Base-by-base conservation (phyloP, 30 jellyfish, hydroid and myxozoan species). In the Aurelia coerulea region DNA sequence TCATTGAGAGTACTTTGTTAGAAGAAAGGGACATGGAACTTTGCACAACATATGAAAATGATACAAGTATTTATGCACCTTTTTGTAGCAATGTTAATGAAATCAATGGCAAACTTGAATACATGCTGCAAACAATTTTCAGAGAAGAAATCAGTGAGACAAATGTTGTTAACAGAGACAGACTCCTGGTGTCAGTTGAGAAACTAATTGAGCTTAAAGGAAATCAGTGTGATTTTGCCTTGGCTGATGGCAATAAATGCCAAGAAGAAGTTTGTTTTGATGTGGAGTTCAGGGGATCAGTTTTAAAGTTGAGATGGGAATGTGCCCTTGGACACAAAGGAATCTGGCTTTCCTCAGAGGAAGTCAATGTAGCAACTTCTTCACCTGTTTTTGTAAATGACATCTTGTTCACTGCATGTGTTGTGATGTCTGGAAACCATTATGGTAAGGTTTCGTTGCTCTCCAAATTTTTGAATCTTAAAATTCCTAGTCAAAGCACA, bases 141-240 rank as follows among this genome's bases (percentile, higher is more conserved):
- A 62, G 12, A 12, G 72, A 62, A 62, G 72, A 62, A n/a, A 62
- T 62, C 13, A 29, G 10, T 62, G 68, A 68, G 39, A 17, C 79
- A 14, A 37, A 68, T 31, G 10, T 68, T 68, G 79, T 68, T 62
- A 39, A 68, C 79, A 23, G 79, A 34, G 79, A 68, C 16, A 33
- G 79, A 68, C 11, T 68, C 13, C 32, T 68, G n/a, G 79, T 68
- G 11, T 2, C 68, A 16, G 59, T 68, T 33, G 79, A 68, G 18
- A 68, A 68, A 37, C 39, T 68, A 68, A 68, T 68, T 14, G 79
- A 68, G 39, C 59, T 68, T 5, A 68, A 19, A 68, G 79, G 79
- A 23, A 39, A 68, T 69, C 32, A 18, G 11, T 68, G 79, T 39
- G 39, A n/a, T 9, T 76, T 14, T 12, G 72, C 72, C 72, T 62